A percentile compares a stretch with the other conserved stretches of the same genome.
phyloP scores from a whole-genome alignment of 2,888 invertebrate genomes.

The Orchesellides sinensis region DNA sequence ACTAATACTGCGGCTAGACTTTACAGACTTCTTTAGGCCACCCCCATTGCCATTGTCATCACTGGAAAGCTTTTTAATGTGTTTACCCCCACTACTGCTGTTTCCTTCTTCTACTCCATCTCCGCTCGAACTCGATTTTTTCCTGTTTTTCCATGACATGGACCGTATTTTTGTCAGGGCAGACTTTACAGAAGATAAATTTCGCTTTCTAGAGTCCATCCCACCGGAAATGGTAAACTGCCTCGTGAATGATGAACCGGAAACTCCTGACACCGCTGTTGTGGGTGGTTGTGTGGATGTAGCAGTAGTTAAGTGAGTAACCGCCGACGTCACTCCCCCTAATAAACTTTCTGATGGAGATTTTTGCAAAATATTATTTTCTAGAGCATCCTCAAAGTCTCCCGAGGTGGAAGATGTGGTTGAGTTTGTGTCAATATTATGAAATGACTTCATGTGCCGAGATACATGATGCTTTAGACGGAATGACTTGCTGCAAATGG shows the following conservation, averaged over 20 bases:
- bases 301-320: no score
- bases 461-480: conserved; percentile 53
- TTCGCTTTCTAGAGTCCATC: not conserved
- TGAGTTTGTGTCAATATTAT: conserved; percentile 52
- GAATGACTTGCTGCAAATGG: conserved; percentile 34
- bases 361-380: conserved; percentile 4
- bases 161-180: not conserved
- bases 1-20: no score
- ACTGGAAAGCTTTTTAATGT: no score
- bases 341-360: not conserved
- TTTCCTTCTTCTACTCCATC: no score
- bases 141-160: not conserved
- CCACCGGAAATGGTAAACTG: not conserved
- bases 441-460: conserved; percentile 36
- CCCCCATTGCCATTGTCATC: no score
- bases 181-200: conserved; percentile 1
- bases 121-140: no score
- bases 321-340: no score
- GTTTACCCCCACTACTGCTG: no score
- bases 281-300: not conserved
- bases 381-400: not conserved
- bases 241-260: not conserved
- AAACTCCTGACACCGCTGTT: not conserved
- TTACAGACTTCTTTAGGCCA: no score
- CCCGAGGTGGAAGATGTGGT: conserved; percentile 39